phyloP scores from a whole-genome alignment of 2,113 vertebrate genomes.

The Forbesichthys agassizii region DNA sequence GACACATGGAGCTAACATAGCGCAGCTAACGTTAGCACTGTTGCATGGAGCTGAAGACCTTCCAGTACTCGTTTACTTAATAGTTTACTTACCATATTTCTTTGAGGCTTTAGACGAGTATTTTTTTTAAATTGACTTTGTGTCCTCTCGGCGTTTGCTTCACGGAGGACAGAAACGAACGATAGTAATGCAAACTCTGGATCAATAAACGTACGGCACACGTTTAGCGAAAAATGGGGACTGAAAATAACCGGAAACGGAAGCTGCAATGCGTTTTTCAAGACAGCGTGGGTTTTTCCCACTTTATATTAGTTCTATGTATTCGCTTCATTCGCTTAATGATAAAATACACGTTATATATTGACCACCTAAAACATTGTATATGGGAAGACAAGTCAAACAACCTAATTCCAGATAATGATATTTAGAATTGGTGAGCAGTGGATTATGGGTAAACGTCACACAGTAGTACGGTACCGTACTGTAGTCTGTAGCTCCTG shows the following conservation, averaged over 20 bases:
- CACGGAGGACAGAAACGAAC: conserved; percentile 40
- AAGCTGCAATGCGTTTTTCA: not conserved
- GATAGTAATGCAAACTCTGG: no score
- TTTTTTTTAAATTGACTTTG: not conserved
- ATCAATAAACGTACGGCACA: not conserved
- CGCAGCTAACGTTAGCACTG: not conserved
- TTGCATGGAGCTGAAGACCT: not conserved
- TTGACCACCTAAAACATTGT: no score
- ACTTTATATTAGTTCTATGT: no score
- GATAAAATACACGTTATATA: no score
- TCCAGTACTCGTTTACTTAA: conserved; percentile 4
- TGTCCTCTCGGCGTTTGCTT: conserved; percentile 53
- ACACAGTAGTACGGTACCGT: not conserved
- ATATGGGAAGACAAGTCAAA: not conserved
- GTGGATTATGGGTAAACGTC: conserved; percentile 63
- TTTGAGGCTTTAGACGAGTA: not conserved
- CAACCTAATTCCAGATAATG: not conserved
- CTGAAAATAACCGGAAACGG: not conserved
- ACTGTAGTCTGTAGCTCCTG: conserved; percentile 32
- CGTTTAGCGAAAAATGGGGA: not conserved
- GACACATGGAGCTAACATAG: not conserved
- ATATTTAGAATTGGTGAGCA: conserved; percentile 15
- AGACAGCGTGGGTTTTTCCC: not conserved
- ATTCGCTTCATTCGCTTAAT: no score
- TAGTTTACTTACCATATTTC: conserved; percentile 28